These are phyloP conservation scores for Daktulosphaira vitifoliae DNA, from an alignment of 1,140 invertebrate species.

Conservation along the genomic window DNA sequence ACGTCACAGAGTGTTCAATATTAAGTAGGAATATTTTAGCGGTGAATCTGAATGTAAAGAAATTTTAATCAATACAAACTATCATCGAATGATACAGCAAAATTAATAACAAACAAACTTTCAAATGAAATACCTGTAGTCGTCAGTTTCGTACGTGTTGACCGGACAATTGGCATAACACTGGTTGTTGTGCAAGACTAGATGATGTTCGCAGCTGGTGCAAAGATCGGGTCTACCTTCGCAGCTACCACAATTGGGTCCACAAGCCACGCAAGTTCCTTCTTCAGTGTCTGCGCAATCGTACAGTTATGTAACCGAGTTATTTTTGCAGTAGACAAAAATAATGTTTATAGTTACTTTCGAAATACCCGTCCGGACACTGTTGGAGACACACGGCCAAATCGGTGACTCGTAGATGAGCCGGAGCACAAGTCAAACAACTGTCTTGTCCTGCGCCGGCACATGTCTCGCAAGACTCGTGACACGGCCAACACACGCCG, in stretches of 20 bases:
- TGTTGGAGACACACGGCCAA: constrained; percentile 70
- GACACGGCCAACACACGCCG: constrained; percentile 68
- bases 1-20: neutral
- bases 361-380: constrained; percentile 77
- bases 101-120: neutral
- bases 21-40: too few relatives aligned
- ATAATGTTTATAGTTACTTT: constrained; percentile 50
- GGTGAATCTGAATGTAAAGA: too few relatives aligned
- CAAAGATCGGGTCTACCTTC: constrained; percentile 69
- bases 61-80: neutral
- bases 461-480: constrained; percentile 74
- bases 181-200: constrained; percentile 67
- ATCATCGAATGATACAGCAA: neutral
- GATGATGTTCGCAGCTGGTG: constrained; percentile 71
- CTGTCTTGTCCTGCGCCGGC: constrained; percentile 72
- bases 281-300: constrained; percentile 54
- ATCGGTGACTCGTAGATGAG: constrained; percentile 66
- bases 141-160: constrained; percentile 71
- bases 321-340: neutral
- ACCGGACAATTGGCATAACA: constrained; percentile 72
- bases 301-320: neutral
- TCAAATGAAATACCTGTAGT: constrained; percentile 53
- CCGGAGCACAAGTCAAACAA: constrained; percentile 69
- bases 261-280: constrained; percentile 66
- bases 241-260: constrained; percentile 70